Percentiles rank a stretch among this genome's conserved stretches.
These are phyloP conservation scores for Sesia apiformis DNA, from an alignment of 2,888 invertebrate genomes.

Conservation along the genomic window DNA sequence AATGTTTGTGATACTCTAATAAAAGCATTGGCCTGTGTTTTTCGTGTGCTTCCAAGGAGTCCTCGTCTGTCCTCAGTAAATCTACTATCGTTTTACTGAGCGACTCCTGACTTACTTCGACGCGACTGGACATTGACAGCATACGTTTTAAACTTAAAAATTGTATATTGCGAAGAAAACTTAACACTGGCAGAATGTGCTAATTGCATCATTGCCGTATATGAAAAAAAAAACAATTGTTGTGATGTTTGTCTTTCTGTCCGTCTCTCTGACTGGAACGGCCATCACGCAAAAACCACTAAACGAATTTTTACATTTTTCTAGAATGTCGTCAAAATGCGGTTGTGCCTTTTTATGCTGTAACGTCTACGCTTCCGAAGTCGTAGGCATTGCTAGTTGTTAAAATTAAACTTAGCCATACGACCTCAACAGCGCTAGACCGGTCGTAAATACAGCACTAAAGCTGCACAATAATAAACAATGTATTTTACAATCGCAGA, in stretches of 20 bases:
- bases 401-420: constrained; percentile 5
- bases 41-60: no score
- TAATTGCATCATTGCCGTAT: not conserved
- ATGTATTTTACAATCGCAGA: constrained; percentile 13
- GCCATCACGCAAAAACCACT: not conserved
- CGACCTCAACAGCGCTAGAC: constrained; percentile 15
- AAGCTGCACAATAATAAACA: constrained; percentile 19
- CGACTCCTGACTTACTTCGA: no score
- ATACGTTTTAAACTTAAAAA: no score
- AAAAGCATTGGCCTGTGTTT: no score
- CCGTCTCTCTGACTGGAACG: not conserved
- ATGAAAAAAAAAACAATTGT: not conserved
- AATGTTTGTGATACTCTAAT: no score
- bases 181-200: no score
- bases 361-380: not conserved
- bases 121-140: no score
- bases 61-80: no score
- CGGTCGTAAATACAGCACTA: constrained; percentile 16
- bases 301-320: not conserved
- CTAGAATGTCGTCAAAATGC: not conserved
- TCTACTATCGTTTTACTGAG: no score
- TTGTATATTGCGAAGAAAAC: no score
- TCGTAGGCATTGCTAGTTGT: not conserved
- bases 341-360: not conserved
- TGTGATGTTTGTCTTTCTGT: not conserved